Evolutionary conservation across 2,797 vertebrate species (phyloP).

Genomic region (Acrossocheilus fasciatus): DNA sequence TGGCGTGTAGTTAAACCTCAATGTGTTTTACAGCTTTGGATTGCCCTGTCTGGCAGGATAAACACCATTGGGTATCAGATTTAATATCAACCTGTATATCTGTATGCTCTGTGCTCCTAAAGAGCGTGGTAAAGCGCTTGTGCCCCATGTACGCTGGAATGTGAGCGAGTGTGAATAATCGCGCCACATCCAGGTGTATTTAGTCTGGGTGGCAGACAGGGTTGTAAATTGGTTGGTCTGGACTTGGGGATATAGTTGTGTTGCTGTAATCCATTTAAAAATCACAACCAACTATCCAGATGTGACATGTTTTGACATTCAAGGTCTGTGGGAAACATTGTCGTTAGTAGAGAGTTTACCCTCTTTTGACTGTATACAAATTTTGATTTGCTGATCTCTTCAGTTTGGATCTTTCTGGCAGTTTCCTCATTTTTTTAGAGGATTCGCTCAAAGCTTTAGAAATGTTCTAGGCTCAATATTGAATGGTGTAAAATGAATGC

Average conservation of each 20-base stretch:
- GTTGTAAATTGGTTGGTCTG: constrained; percentile 69
- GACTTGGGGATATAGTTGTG: constrained; percentile 40
- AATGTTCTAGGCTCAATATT: neutral
- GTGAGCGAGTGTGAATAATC: constrained; percentile 71
- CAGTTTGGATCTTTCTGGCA: neutral
- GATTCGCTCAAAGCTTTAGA: neutral
- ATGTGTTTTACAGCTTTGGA: constrained; percentile 64
- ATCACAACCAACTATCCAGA: constrained; percentile 46
- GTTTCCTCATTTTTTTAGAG: neutral
- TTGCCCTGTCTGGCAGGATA: constrained; percentile 61
- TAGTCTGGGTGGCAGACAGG: constrained; percentile 64
- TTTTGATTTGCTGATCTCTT: neutral
- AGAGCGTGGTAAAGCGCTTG: constrained; percentile 49
- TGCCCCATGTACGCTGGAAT: constrained; percentile 59
- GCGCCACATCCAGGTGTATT: constrained; percentile 75
- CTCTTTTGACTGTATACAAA: neutral
- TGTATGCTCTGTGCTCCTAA: constrained; percentile 61
- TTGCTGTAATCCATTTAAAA: constrained; percentile 34
- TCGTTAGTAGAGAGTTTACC: neutral
- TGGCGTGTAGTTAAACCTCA: constrained; percentile 50
- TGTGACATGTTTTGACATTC: constrained; percentile 39
- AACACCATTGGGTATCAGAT: constrained; percentile 68
- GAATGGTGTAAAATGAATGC: too few relatives aligned
- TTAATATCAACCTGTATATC: constrained; percentile 69
- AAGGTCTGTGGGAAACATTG: constrained; percentile 23